Percentiles rank a stretch among this genome's conserved stretches.
phyloP scores from a whole-genome alignment of 2,888 invertebrate genomes.

The Aricia artaxerxes region DNA sequence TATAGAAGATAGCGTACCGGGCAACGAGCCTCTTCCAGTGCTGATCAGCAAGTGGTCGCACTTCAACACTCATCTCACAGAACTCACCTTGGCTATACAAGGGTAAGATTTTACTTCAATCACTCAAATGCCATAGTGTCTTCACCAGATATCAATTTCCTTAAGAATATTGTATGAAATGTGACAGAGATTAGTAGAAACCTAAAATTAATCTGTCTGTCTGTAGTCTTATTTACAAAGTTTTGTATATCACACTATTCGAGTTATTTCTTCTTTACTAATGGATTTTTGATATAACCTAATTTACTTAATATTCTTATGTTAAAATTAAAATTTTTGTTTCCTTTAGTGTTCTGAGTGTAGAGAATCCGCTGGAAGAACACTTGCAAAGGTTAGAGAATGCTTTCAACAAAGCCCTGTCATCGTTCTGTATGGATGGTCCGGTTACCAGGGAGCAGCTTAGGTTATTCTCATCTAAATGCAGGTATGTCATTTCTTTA shows the following conservation, averaged over 20 bases:
- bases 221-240: no score
- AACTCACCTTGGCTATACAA: conserved; percentile 4
- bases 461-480: conserved; percentile 46
- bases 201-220: no score
- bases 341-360: conserved; percentile 50
- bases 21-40: conserved; percentile 49
- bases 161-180: no score
- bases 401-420: conserved; percentile 25
- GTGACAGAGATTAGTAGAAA: no score
- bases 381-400: conserved; percentile 27
- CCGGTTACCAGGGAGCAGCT: conserved; percentile 45
- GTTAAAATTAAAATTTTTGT: not conserved
- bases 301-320: not conserved
- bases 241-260: no score
- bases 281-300: no score
- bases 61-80: conserved; percentile 3
- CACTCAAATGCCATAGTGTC: not conserved
- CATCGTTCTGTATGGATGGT: conserved; percentile 46
- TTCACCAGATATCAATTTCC: not conserved
- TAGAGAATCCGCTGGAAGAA: conserved; percentile 39
- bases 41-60: conserved; percentile 50
- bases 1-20: conserved; percentile 58
- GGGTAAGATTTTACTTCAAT: not conserved
- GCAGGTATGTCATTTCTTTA: conserved; percentile 43
- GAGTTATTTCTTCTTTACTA: no score